Percentiles rank a stretch among this genome's conserved stretches.
Conservation (phyloP, 2,888 invertebrate genomes). For the Ormyrus pomaceus region DNA sequence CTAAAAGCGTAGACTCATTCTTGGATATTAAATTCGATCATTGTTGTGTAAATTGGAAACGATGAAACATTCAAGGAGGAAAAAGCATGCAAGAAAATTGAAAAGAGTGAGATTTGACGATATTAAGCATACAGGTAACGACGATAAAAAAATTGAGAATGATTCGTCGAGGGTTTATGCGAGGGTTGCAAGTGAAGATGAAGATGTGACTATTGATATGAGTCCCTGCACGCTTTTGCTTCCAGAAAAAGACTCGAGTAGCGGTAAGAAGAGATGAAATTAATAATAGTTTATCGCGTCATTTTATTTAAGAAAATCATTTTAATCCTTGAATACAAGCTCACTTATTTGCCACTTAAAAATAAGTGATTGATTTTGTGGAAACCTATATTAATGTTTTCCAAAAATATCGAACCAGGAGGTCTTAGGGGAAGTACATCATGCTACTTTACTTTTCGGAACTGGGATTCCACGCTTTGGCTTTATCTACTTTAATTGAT, state of each 20-base stretch:
- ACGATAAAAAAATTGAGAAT: not conserved
- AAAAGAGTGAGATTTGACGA: not conserved
- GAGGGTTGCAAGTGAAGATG: constrained; percentile 1
- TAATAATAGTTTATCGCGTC: not conserved
- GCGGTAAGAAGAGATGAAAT: constrained; percentile 5
- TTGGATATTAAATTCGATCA: not conserved
- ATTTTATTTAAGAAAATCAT: not conserved
- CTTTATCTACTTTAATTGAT: not conserved
- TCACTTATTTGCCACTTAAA: too few species aligned
- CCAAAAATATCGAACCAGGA: too few species aligned
- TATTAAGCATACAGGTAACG: not conserved
- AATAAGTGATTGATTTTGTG: too few species aligned
- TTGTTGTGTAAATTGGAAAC: not conserved
- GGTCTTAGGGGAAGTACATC: too few species aligned
- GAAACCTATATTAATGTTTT: too few species aligned
- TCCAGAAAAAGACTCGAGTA: constrained; percentile 5
- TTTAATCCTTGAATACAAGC: not conserved
- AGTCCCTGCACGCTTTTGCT: constrained; percentile 13
- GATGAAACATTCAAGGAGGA: constrained; percentile 7
- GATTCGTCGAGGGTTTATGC: not conserved
- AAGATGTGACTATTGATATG: not conserved
- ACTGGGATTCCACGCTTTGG: not conserved
- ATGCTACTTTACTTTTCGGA: not conserved
- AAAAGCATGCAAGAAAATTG: not conserved
- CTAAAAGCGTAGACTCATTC: not conserved